phyloP scores from a whole-genome alignment of 2,797 vertebrate species.

The Mallotus villosus region DNA sequence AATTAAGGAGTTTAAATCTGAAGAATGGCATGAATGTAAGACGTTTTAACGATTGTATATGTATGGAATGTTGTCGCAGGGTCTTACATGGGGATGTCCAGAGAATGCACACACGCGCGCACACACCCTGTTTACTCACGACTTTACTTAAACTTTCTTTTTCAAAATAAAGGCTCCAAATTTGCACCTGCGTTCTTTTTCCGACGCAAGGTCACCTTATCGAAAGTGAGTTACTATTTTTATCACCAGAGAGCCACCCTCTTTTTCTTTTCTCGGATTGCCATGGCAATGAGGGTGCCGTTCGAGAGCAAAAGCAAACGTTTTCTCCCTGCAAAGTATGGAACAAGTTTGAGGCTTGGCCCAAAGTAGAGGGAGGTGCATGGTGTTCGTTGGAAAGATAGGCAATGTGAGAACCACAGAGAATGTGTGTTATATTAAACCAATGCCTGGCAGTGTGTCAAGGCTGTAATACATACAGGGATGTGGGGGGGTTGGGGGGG shows the following conservation, averaged over 20 bases:
- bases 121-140: background rate
- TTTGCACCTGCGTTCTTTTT: constrained; percentile 4
- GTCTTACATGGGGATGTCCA: background rate
- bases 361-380: constrained; percentile 60
- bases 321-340: constrained; percentile 43
- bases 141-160: constrained; percentile 1
- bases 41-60: background rate
- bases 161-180: constrained; percentile 14
- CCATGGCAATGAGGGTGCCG: constrained; percentile 74
- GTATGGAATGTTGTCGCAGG: background rate
- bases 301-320: constrained; percentile 64
- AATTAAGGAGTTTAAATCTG: constrained; percentile 32
- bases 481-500: constrained; percentile 24
- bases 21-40: constrained; percentile 24
- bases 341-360: constrained; percentile 59
- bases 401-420: constrained; percentile 68
- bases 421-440: constrained; percentile 74
- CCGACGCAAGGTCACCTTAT: background rate
- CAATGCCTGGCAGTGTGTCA: constrained; percentile 65
- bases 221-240: constrained; percentile 60
- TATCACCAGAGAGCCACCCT: constrained; percentile 51
- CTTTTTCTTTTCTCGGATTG: constrained; percentile 61
- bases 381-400: constrained; percentile 65
- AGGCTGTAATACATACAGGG: constrained; percentile 57
- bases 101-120: background rate